Evolutionary conservation across 2,797 vertebrate genomes (phyloP), one percentile per base, ranked within the genome.

Genomic region (Enteromius mattozi): DNA sequence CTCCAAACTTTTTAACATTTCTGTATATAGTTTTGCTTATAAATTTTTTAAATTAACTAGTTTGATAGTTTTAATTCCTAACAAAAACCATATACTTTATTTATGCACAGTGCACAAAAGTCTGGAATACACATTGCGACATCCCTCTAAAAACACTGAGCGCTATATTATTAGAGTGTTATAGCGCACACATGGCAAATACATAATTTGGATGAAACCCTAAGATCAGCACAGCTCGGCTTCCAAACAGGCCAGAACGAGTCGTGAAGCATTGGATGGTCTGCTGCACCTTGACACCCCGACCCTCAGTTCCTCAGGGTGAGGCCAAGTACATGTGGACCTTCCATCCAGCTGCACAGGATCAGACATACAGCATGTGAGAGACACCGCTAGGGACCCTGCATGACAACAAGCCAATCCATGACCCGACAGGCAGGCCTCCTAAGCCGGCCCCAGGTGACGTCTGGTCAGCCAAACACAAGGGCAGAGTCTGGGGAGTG

Each of bases 291-390:
- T 79, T 88, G 86, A 85, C 88, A 90, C 88, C 76, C 88, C 89
- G 90, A 92, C 90, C 91, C 87, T 65, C 85, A 77, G 90, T 88
- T 88, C 90, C 91, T 86, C 68, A 49, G 88, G 86, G 84, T 86
- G 86, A 92, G 90, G 87, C 88, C 87, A 91, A 93, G 90, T 89
- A 87, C 91, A 93, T 92, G 90, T 90, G 91, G 85, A 80, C 82
- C 77, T 81, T 87, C 87, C 86, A 76, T 90, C 87, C 91, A 93
- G 91, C 93, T 92, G 89, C 91, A 92, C 89, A 88, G 85, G 87
- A 92, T 92, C 93, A 92, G 86, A 92, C 56, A 47, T 89, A 90
- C 89, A 92, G 85, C 85, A 81, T 85, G 86, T 88, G 79, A 90
- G 91, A 87, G 78, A 83, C 87, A 87, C 92, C 92, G 89, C 93